Evolutionary conservation across 2,888 invertebrate genomes (phyloP).

Genomic region (Epirrita christyi): DNA sequence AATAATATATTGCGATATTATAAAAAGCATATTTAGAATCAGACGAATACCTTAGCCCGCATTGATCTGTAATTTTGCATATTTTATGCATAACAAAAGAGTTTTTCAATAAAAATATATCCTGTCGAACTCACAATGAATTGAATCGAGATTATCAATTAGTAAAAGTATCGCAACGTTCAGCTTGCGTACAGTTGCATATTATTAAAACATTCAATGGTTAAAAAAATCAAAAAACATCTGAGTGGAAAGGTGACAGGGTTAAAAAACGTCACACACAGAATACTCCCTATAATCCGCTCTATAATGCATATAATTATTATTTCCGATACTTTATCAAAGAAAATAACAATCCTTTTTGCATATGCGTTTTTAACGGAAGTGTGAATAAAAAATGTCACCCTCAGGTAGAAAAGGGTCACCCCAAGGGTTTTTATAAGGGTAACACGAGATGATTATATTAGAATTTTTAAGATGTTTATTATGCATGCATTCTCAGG

Average conservation of each 20-base stretch:
- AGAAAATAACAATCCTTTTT: constrained; percentile 82
- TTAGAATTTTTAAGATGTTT: constrained; percentile 71
- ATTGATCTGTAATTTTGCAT: constrained; percentile 26
- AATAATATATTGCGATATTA: background rate
- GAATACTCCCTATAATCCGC: constrained; percentile 79
- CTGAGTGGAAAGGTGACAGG: constrained; percentile 80
- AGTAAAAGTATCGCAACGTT: constrained; percentile 58
- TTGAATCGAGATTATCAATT: constrained; percentile 62
- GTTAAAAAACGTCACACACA: constrained; percentile 72
- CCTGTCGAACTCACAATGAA: constrained; percentile 50
- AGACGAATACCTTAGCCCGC: background rate
- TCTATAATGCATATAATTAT: constrained; percentile 84
- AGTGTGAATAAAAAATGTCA: constrained; percentile 83
- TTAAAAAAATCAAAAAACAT: constrained; percentile 63
- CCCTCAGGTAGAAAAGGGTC: constrained; percentile 80
- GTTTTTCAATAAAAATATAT: constrained; percentile 46
- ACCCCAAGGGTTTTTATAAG: constrained; percentile 68
- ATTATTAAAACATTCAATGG: constrained; percentile 69
- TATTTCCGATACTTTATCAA: constrained; percentile 82
- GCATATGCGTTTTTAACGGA: constrained; percentile 80
- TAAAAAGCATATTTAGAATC: background rate
- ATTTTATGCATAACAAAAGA: constrained; percentile 44
- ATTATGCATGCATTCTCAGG: constrained; percentile 83
- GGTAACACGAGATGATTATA: constrained; percentile 73
- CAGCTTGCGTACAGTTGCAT: constrained; percentile 74